A percentile compares a stretch with the other conserved stretches of the same genome.
These are phyloP conservation scores for Lipotes vexillifer DNA, from an alignment of 2,113 vertebrate genomes.

Conservation along the genomic window DNA sequence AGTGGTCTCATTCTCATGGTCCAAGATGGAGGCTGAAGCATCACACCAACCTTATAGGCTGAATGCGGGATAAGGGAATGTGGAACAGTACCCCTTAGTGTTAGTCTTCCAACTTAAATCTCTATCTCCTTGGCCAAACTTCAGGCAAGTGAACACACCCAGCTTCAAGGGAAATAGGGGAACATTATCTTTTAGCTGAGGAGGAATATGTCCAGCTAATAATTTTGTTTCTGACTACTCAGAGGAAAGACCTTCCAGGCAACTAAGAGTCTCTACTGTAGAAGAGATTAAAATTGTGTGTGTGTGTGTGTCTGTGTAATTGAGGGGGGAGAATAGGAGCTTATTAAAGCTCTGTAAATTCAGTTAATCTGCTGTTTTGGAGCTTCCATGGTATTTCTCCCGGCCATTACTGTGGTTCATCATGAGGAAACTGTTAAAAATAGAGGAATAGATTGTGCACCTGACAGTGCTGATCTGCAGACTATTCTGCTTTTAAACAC, in stretches of 20 bases:
- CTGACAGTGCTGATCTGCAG: not conserved
- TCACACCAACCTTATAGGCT: not conserved
- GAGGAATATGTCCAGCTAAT: not conserved
- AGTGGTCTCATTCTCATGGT: not conserved
- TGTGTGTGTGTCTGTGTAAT: not conserved
- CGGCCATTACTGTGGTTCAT: not conserved
- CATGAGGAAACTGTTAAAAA: not conserved
- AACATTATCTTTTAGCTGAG: not conserved
- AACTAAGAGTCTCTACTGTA: not conserved
- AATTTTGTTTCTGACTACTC: not conserved
- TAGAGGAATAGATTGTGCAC: not conserved
- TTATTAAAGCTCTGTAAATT: not conserved
- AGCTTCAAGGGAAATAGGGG: not conserved
- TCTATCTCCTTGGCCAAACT: not conserved
- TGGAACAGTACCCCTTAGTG: not conserved
- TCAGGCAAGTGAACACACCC: not conserved
- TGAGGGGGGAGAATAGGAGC: not conserved
- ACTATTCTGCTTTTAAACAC: conserved; percentile 31
- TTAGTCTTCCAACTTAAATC: not conserved
- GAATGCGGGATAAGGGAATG: not conserved
- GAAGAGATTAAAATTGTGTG: not conserved
- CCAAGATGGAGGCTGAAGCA: not conserved
- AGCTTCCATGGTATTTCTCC: not conserved
- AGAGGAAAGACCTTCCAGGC: not conserved
- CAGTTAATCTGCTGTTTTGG: not conserved